Base-by-base conservation (phyloP, 2,888 invertebrate species). In the Leptinotarsa peninsularis region DNA sequence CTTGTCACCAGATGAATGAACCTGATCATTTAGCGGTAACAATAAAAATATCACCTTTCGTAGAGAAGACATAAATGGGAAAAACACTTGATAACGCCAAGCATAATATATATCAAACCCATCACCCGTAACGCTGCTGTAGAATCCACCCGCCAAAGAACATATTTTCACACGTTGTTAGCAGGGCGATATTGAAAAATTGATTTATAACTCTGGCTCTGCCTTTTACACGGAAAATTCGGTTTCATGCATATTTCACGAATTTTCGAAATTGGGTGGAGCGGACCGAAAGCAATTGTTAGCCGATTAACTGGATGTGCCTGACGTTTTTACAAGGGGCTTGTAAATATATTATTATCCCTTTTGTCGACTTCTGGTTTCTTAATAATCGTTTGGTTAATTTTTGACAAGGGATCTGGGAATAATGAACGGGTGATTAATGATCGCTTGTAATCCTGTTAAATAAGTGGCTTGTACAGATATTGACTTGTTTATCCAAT, bases 211-310 rank as follows among this genome's bases (percentile, higher is more conserved):
- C 81, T 73, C 70, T 74, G 76, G 79, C 78, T 76, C 71, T 67
- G 71, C 78, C 79, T 79, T 78, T 80, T 80, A 78, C 80, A 77
- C 67, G 76, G 79, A 80, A 82, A 83, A 80, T 81, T 81, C 82
- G 80, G 79, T 82, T 82, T 80, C 82, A 83, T 83, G 82, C 83
- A 83, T 84, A 83, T 82, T 84, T 84, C 82, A 83, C 78, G 73
- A 75, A 78, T 80, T 80, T 80, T 76, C 74, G 76, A 77, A 78
- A 78, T 78, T 77, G 77, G 71, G 72, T 72, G 76, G 74, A 77
- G 69, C 69, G 67, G 56, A 66, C 71, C 67, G 73, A 56, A 72
- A 60, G 73, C 75, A 72, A 76, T 73, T 76, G 76, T 78, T 78
- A 74, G 75, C 75, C 78, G 77, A 77, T 80, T 77, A 79, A 75